Evolutionary conservation across 2,888 invertebrate species (phyloP), one percentile per base, ranked within the genome.

Genomic region (Agrotis ipsilon): DNA sequence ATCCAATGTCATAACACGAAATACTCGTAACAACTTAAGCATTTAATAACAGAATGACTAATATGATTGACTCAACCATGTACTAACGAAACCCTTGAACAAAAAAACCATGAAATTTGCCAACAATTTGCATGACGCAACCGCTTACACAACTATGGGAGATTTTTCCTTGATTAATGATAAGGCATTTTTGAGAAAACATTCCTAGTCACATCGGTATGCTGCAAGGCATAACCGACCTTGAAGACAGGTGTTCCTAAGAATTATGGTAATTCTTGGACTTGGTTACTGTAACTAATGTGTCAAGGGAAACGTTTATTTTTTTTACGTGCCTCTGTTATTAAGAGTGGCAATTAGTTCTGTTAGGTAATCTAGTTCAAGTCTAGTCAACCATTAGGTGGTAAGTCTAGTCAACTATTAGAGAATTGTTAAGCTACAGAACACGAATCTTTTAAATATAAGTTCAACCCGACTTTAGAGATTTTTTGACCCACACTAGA

Each of bases 111-210:
- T 80, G 77, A 73, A 81, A 68, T 80, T 70, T 19, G 64, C 62
- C 66, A 71, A 77, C 62, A 71, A 39, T 14, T 63, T 43, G 21
- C 27, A 70, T 80, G 69, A 80, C 65, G 77, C 45, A 79, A 78
- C 18, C 27, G 2, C 45, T 78, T 78, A 19, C 61, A 32, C 55
- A 74, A 45, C 51, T 57, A 67, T 64, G 66, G 66, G 13, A 66
- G 65, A 65, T 63, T 72, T 78, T 79, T 75, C 68, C 76, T 76
- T 80, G 76, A 79, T 79, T 7, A 7, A 19, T 51, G 71, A 71
- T 74, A 58, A 70, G 14, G 46, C 27, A 58, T 58, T 79, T 75
- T 79, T 67, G 27, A 75, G 71, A 68, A 80, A 65, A 68, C 48
- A 63, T 71, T 71, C 55, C 54, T 63, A 79, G 43, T 48, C 16